phyloP scores from a whole-genome alignment of 2,888 invertebrate species.

The Rutpela maculata region DNA sequence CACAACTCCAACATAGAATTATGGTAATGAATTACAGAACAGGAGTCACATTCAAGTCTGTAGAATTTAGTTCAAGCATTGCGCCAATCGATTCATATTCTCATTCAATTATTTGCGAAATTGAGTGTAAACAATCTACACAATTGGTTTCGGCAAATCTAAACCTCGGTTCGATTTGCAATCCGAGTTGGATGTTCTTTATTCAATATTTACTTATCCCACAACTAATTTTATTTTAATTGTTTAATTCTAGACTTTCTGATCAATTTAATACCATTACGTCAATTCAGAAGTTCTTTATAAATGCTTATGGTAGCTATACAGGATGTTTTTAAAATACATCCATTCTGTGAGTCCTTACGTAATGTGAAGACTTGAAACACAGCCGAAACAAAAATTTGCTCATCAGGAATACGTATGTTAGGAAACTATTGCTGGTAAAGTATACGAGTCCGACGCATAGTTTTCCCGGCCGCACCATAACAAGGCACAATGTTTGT shows the following conservation, averaged over 20 bases:
- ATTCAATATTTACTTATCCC: background rate
- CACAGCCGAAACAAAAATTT: too few relatives aligned
- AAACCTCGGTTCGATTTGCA: constrained; percentile 11
- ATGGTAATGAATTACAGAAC: constrained; percentile 10
- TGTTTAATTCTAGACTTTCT: background rate
- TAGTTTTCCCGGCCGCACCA: too few relatives aligned
- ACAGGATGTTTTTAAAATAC: too few relatives aligned
- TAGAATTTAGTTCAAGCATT: constrained; percentile 22
- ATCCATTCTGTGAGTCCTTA: too few relatives aligned
- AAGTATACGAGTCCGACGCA: too few relatives aligned
- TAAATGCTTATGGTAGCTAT: too few relatives aligned
- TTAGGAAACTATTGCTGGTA: too few relatives aligned
- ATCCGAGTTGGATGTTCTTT: background rate
- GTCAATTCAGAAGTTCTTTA: too few relatives aligned
- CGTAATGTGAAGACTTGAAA: too few relatives aligned
- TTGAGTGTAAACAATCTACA: constrained; percentile 24
- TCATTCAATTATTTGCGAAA: constrained; percentile 29
- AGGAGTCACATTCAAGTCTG: background rate
- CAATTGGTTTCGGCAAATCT: constrained; percentile 14
- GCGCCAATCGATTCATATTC: constrained; percentile 21
- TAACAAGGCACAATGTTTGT: too few relatives aligned
- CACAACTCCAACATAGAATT: background rate
- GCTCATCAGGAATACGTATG: too few relatives aligned
- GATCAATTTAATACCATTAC: too few relatives aligned
- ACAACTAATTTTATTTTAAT: background rate